A percentile compares a stretch with the other conserved stretches of the same genome.
phyloP scores from a whole-genome alignment of 2,888 invertebrate species.

The Apotomis betuletana region DNA sequence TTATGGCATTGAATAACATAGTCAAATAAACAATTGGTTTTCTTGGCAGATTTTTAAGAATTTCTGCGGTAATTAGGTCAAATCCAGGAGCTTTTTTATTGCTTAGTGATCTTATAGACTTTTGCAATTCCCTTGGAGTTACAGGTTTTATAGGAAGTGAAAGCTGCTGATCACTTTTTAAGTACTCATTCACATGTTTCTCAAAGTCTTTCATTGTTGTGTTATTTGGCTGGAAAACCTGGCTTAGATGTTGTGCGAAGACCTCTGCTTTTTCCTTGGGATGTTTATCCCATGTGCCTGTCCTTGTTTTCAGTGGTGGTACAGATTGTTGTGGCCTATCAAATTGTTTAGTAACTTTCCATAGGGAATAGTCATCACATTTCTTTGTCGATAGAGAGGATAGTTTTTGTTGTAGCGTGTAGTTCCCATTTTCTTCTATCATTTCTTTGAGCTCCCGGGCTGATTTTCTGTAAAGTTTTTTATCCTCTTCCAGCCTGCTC shows the following conservation, averaged over 20 bases:
- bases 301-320: neutral
- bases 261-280: conserved; percentile 4
- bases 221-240: neutral
- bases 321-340: neutral
- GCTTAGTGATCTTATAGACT: too few species aligned
- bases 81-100: too few species aligned
- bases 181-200: neutral
- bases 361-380: neutral
- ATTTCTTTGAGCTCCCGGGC: neutral
- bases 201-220: conserved; percentile 2
- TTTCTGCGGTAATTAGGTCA: too few species aligned
- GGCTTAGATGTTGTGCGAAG: neutral
- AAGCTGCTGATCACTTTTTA: too few species aligned
- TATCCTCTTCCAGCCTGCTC: too few species aligned
- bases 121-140: too few species aligned
- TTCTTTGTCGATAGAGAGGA: neutral
- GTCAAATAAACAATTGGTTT: too few species aligned
- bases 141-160: too few species aligned
- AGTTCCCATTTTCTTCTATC: neutral
- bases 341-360: neutral
- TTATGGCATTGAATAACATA: too few species aligned
- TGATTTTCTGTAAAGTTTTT: too few species aligned
- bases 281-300: neutral
- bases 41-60: too few species aligned
- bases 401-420: conserved; percentile 3